Conservation (phyloP, 92 coral and sea anemone genomes). For the Zoanthus sansibaricus region DNA sequence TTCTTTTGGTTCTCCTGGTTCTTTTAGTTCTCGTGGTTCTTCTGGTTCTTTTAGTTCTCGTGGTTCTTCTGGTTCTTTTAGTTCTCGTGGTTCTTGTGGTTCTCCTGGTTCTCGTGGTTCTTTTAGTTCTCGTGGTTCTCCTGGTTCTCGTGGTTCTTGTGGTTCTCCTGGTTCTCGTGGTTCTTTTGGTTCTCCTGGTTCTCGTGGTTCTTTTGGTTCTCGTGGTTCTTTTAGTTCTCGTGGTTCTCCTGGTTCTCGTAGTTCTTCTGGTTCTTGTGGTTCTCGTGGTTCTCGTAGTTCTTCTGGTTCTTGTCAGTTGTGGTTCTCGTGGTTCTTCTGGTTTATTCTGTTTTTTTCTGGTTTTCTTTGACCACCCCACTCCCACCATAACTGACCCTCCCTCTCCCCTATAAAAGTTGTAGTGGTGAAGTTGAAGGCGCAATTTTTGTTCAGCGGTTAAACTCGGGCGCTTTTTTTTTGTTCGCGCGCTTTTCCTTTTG, state of each 20-base stretch:
- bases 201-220: not conserved
- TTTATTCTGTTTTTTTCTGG: not conserved
- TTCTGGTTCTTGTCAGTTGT: not conserved
- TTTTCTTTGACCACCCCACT: not conserved
- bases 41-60: not conserved
- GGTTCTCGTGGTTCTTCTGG: not conserved
- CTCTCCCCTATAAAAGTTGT: not conserved
- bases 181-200: constrained; percentile 4
- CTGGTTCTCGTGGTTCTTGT: constrained; percentile 2
- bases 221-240: constrained; percentile 10
- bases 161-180: constrained; percentile 9
- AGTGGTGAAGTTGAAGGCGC: not conserved
- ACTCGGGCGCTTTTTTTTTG: not conserved
- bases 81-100: not conserved
- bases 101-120: not conserved
- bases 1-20: not conserved
- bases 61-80: constrained; percentile 16
- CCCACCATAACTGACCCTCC: too few relatives aligned
- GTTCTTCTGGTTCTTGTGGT: not conserved
- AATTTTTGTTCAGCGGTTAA: not conserved
- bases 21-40: constrained; percentile 7
- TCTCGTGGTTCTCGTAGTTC: not conserved
- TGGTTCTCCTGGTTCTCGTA: not conserved
- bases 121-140: not conserved
- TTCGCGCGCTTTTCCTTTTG: not conserved